A percentile compares a stretch with the other conserved stretches of the same genome.
phyloP scores from a whole-genome alignment of 2,888 invertebrate genomes.

The Buathra laborator region DNA sequence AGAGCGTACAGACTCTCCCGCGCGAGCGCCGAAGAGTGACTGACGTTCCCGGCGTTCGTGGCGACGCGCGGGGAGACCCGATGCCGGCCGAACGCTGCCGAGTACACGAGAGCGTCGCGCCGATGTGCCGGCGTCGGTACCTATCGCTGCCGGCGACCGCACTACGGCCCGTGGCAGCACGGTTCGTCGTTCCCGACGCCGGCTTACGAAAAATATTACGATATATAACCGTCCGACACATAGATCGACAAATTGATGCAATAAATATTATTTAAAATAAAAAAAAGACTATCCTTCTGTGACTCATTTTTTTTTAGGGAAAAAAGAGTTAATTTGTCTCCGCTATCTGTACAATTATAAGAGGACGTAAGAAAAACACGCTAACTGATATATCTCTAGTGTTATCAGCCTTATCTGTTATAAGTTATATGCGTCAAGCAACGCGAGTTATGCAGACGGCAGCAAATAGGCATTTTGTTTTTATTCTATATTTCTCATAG shows the following conservation, averaged over 20 bases:
- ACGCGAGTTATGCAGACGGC: conserved; percentile 27
- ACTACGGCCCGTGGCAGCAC: conserved; percentile 79
- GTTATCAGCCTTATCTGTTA: conserved; percentile 51
- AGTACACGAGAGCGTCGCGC: conserved; percentile 65
- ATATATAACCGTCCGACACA: not conserved
- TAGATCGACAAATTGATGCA: not conserved
- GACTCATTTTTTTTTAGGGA: conserved; percentile 14
- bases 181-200: conserved; percentile 70
- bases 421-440: conserved; percentile 14
- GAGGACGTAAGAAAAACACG: conserved; percentile 29
- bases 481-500: not conserved
- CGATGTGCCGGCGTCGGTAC: conserved; percentile 72
- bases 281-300: not conserved
- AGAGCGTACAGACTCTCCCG: conserved; percentile 80
- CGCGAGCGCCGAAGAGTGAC: conserved; percentile 85
- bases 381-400: conserved; percentile 42
- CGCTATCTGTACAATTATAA: conserved; percentile 53
- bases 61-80: conserved; percentile 73
- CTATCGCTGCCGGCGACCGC: conserved; percentile 75
- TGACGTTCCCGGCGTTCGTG: conserved; percentile 80
- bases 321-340: conserved; percentile 45
- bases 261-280: not conserved
- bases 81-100: conserved; percentile 76
- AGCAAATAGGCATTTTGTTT: not conserved
- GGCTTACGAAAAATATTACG: conserved; percentile 10